phyloP scores from a whole-genome alignment of 2,113 vertebrate species.

The Pungitius pungitius region DNA sequence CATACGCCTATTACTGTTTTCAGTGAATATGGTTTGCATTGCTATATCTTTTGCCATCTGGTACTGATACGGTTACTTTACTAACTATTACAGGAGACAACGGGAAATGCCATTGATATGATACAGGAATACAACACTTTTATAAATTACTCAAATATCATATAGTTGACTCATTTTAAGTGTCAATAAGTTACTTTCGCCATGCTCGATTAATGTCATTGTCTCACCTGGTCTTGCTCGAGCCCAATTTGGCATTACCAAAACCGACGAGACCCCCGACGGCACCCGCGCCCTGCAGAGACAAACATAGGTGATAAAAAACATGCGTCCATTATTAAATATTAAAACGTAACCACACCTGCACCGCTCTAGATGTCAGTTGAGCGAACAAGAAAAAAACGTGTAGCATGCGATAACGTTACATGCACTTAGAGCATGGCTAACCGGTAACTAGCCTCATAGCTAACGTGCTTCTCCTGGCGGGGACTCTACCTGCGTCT shows the following conservation, averaged over 20 bases:
- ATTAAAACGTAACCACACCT: neutral
- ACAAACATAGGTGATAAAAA: neutral
- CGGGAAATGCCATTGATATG: neutral
- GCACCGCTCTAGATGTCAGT: neutral
- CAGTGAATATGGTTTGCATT: neutral
- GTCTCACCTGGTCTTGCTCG: conserved; percentile 87
- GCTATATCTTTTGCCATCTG: neutral
- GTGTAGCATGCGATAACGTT: neutral
- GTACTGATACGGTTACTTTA: neutral
- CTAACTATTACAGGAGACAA: neutral
- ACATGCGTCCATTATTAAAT: neutral
- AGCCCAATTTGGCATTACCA: conserved; percentile 82
- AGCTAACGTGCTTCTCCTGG: neutral
- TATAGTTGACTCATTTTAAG: neutral
- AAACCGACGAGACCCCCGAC: conserved; percentile 82
- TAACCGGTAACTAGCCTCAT: neutral
- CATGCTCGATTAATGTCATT: neutral
- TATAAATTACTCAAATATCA: too few species aligned
- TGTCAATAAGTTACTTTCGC: neutral
- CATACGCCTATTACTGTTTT: neutral
- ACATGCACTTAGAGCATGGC: neutral
- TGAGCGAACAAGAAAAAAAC: conserved; percentile 29
- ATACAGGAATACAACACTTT: too few species aligned
- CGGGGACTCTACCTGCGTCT: conserved; percentile 67
- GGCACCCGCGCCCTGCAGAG: conserved; percentile 76